These are phyloP conservation scores for Brachionus angularis DNA, from an alignment of 1,140 invertebrate species.

Conservation along the genomic window DNA sequence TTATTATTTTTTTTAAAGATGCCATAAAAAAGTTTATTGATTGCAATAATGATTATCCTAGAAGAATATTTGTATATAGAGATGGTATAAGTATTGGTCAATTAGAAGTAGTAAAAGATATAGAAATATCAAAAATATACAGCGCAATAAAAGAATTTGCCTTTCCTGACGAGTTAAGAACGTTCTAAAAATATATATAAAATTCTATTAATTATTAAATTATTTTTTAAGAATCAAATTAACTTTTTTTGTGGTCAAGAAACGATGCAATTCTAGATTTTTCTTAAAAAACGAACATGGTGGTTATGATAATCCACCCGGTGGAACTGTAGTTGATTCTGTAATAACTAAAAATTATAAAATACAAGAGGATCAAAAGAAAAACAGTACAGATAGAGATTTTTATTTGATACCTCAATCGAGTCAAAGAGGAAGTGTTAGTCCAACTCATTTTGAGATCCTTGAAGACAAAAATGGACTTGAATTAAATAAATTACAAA, in stretches of 20 bases:
- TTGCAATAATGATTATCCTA: constrained; percentile 4
- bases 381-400: constrained; percentile 76
- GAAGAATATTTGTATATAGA: constrained; percentile 71
- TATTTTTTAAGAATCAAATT: too few relatives aligned
- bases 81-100: constrained; percentile 89
- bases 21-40: constrained; percentile 4
- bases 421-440: constrained; percentile 72
- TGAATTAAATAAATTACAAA: constrained; percentile 68
- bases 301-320: too few relatives aligned
- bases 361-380: too few relatives aligned
- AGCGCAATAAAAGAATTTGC: too few relatives aligned
- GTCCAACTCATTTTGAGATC: constrained; percentile 75
- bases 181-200: too few relatives aligned
- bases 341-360: too few relatives aligned
- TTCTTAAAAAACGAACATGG: too few relatives aligned
- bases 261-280: too few relatives aligned
- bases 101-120: constrained; percentile 62
- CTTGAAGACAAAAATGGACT: constrained; percentile 65
- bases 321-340: too few relatives aligned
- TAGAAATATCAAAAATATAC: constrained; percentile 74
- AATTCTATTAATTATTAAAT: too few relatives aligned
- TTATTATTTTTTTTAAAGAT: not conserved
- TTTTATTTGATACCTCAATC: constrained; percentile 75
- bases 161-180: too few relatives aligned
- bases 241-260: too few relatives aligned